phyloP scores from a whole-genome alignment of 1,140 invertebrate species.

The Caenorhabditis remanei region DNA sequence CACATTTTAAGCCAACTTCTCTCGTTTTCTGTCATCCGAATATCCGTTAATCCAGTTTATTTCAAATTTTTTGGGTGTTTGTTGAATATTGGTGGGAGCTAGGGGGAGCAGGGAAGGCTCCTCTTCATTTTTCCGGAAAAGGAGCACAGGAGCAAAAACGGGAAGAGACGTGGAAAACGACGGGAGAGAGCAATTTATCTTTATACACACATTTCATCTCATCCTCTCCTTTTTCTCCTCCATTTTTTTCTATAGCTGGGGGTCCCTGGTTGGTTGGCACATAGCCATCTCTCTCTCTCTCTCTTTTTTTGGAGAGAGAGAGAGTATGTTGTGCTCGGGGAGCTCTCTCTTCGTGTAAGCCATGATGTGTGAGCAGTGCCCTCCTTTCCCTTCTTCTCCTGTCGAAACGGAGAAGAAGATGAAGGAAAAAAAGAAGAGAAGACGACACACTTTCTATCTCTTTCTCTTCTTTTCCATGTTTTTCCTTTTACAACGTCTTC shows the following conservation, averaged over 20 bases:
- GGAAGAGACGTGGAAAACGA: neutral
- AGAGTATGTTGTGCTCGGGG: neutral
- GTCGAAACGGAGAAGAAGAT: constrained; percentile 37
- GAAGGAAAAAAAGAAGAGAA: constrained; percentile 13
- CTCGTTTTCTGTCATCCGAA: neutral
- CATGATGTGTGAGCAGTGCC: constrained; percentile 37
- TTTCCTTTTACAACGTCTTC: constrained; percentile 31
- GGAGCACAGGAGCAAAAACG: neutral
- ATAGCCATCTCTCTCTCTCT: neutral
- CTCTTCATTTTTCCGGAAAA: neutral
- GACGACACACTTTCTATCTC: constrained; percentile 50
- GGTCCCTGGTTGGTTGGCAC: neutral
- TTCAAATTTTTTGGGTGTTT: neutral
- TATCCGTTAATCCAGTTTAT: constrained; percentile 1
- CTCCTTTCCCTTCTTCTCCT: neutral
- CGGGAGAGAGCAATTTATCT: constrained; percentile 28
- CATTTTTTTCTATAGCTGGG: constrained; percentile 14
- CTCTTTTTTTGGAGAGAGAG: neutral
- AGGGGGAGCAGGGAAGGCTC: too few relatives aligned
- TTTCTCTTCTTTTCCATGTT: constrained; percentile 16
- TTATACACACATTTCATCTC: constrained; percentile 51
- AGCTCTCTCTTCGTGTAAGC: constrained; percentile 1
- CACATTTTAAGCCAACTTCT: neutral
- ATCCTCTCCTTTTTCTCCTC: neutral
- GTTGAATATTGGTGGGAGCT: too few relatives aligned